phyloP scores from a whole-genome alignment of 1,140 invertebrate species.

The Euwallacea similis region DNA sequence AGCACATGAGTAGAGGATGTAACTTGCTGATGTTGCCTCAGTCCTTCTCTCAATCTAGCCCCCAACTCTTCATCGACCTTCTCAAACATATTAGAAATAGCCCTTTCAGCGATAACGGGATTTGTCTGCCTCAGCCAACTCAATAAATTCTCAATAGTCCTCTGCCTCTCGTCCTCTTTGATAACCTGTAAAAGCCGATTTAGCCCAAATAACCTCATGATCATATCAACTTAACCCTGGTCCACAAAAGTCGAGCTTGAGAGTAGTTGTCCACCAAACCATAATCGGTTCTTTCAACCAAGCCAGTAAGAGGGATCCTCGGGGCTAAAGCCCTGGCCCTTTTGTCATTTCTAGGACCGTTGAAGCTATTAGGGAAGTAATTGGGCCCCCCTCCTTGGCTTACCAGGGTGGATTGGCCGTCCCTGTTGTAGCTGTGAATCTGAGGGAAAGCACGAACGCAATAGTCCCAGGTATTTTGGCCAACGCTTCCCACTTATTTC shows the following conservation, averaged over 20 bases:
- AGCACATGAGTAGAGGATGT: too few species aligned
- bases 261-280: slow-evolving; percentile 85
- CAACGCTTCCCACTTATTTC: background rate
- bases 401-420: slow-evolving; percentile 71
- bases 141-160: slow-evolving; percentile 80
- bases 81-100: slow-evolving; percentile 69
- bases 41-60: slow-evolving; percentile 50
- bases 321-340: slow-evolving; percentile 59
- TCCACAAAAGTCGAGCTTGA: slow-evolving; percentile 79
- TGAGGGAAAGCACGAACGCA: slow-evolving; percentile 44
- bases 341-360: slow-evolving; percentile 69
- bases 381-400: slow-evolving; percentile 83
- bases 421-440: slow-evolving; percentile 76
- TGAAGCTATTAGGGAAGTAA: slow-evolving; percentile 95
- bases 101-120: slow-evolving; percentile 80
- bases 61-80: slow-evolving; percentile 69
- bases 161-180: slow-evolving; percentile 67
- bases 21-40: slow-evolving; percentile 13
- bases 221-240: slow-evolving; percentile 54
- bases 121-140: slow-evolving; percentile 74
- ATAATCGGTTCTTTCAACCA: slow-evolving; percentile 70
- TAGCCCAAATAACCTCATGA: background rate
- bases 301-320: slow-evolving; percentile 57
- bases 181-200: slow-evolving; percentile 57
- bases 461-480: background rate